Conservation (phyloP, 30 jellyfish, hydroid and myxozoan species). For the Turritopsis rubra region DNA sequence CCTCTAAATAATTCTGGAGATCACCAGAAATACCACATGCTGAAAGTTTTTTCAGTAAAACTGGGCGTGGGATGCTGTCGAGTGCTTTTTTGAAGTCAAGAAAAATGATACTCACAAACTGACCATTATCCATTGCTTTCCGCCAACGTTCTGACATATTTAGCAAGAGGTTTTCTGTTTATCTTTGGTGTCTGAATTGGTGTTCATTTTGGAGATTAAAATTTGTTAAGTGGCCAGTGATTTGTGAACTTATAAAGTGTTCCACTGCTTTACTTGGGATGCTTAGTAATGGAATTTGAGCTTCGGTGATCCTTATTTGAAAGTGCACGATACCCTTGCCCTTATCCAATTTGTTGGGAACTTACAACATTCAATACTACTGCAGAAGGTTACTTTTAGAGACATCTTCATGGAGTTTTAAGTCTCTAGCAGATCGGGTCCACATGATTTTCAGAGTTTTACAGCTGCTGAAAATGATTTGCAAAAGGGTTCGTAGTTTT, state of each 20-base stretch:
- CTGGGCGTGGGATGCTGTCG: slow-evolving; percentile 28
- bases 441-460: neutral
- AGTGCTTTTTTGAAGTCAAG: slow-evolving; percentile 49
- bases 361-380: neutral
- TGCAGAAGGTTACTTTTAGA: neutral
- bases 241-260: neutral
- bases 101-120: slow-evolving; percentile 33
- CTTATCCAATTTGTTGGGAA: neutral
- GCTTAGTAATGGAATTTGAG: slow-evolving; percentile 21
- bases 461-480: neutral
- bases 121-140: slow-evolving; percentile 26
- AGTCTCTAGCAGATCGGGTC: neutral
- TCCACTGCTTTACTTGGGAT: slow-evolving; percentile 38
- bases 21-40: slow-evolving; percentile 47
- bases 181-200: slow-evolving; percentile 24
- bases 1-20: slow-evolving; percentile 28
- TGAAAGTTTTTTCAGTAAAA: slow-evolving; percentile 25
- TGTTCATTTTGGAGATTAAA: neutral
- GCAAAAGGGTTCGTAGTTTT: slow-evolving; percentile 9
- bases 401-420: neutral
- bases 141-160: slow-evolving; percentile 41
- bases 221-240: neutral
- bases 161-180: slow-evolving; percentile 31
- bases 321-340: slow-evolving; percentile 27
- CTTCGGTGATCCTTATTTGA: slow-evolving; percentile 22